Conservation (phyloP, 1,140 invertebrate species). For the Linepithema humile region DNA sequence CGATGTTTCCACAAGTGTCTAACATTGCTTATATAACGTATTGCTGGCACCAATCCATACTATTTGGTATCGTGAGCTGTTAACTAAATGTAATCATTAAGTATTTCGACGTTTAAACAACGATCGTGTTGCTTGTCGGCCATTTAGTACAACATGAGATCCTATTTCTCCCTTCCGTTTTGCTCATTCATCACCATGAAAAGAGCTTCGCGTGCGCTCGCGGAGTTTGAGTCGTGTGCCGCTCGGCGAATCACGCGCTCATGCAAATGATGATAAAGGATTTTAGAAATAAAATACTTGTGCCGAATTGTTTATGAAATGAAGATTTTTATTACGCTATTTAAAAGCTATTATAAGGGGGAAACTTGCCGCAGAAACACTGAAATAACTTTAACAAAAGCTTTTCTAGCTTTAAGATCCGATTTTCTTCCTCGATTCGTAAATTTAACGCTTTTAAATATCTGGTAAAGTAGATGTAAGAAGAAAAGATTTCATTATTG, state of each 20-base stretch:
- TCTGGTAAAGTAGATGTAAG: neutral
- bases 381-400: neutral
- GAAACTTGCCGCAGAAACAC: neutral
- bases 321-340: neutral
- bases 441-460: slow-evolving; percentile 5
- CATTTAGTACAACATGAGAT: slow-evolving; percentile 48
- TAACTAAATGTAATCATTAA: slow-evolving; percentile 51
- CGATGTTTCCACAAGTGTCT: neutral
- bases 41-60: neutral
- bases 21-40: neutral
- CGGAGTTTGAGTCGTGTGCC: slow-evolving; percentile 51
- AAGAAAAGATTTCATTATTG: neutral
- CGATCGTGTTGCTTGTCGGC: slow-evolving; percentile 8
- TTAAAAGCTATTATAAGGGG: neutral
- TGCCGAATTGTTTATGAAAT: slow-evolving; percentile 17
- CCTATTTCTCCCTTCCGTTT: slow-evolving; percentile 53
- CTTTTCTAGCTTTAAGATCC: neutral
- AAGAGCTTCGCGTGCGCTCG: slow-evolving; percentile 57
- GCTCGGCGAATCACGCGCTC: slow-evolving; percentile 26
- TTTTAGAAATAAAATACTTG: slow-evolving; percentile 44
- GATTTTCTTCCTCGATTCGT: neutral
- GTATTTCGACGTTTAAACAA: slow-evolving; percentile 26
- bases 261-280: slow-evolving; percentile 35
- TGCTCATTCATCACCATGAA: slow-evolving; percentile 59
- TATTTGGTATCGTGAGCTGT: slow-evolving; percentile 8